Percentiles rank a stretch among this genome's conserved stretches.
Conservation (phyloP, 1,140 invertebrate species). For the Ectropis grisescens region DNA sequence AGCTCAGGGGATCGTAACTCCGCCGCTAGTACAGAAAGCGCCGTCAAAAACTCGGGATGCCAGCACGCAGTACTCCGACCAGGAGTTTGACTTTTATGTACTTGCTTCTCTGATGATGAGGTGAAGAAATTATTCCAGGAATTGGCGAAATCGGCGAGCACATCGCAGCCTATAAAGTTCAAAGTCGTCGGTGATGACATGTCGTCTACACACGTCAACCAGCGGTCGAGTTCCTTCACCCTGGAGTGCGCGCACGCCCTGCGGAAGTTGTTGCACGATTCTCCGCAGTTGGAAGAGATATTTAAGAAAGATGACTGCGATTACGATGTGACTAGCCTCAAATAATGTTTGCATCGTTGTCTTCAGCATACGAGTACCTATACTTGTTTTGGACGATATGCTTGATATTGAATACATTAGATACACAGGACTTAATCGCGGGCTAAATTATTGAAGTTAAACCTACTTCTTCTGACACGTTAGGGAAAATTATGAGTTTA, state of each 20-base stretch:
- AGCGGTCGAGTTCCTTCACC: constrained; percentile 10
- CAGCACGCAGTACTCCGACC: constrained; percentile 36
- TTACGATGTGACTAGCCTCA: too few species aligned
- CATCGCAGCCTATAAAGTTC: too few species aligned
- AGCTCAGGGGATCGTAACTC: constrained; percentile 16
- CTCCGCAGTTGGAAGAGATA: constrained; percentile 15
- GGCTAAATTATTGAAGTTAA: too few species aligned
- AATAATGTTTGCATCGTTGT: too few species aligned
- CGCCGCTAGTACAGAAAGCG: constrained; percentile 7
- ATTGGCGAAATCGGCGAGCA: too few species aligned
- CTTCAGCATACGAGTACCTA: too few species aligned
- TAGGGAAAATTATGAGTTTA: too few species aligned
- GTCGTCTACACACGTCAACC: constrained; percentile 16
- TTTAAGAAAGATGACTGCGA: constrained; percentile 13
- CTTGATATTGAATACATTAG: too few species aligned
- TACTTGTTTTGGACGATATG: too few species aligned
- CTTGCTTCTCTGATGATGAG: constrained; percentile 37
- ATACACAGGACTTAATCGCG: too few species aligned
- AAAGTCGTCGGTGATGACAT: constrained; percentile 1
- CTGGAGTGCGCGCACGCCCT: constrained; percentile 14
- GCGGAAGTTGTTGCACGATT: constrained; percentile 12
- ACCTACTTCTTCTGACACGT: too few species aligned
- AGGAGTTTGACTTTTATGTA: constrained; percentile 37
- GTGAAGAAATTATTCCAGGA: constrained; percentile 19
- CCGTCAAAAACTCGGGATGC: constrained; percentile 27